These are phyloP conservation scores for Semnornis frantzii DNA, from an alignment of 2,113 vertebrate species.

Conservation along the genomic window DNA sequence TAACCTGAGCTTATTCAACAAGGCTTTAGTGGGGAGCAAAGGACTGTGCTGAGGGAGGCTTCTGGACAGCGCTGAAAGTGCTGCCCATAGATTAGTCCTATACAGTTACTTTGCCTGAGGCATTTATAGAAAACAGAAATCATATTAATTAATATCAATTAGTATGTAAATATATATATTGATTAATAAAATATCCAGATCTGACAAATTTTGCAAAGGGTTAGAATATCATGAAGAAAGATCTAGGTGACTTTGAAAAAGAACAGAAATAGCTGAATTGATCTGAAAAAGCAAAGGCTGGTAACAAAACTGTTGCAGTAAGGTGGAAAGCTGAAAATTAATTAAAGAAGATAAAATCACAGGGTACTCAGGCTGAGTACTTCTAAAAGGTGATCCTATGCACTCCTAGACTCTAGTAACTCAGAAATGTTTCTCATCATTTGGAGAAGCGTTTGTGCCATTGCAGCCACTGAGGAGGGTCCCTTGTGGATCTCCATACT, in stretches of 20 bases:
- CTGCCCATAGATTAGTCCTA: not conserved
- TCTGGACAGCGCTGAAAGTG: not conserved
- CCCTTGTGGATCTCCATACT: not conserved
- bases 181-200: not conserved
- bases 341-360: slow-evolving; percentile 28
- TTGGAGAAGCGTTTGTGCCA: accelerated
- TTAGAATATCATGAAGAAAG: not conserved
- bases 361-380: not conserved
- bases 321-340: slow-evolving; percentile 21
- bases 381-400: not conserved
- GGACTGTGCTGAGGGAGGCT: not conserved
- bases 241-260: not conserved
- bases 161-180: not conserved
- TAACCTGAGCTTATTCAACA: not conserved
- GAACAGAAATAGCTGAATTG: not conserved
- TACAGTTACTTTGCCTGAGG: not conserved
- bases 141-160: not conserved
- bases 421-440: not conserved
- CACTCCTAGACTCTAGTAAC: not conserved
- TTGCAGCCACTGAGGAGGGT: not conserved
- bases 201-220: not conserved
- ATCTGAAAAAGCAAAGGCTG: not conserved
- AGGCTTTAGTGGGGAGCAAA: not conserved
- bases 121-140: not conserved
- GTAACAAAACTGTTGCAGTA: not conserved